Base-by-base conservation (phyloP, 2,797 vertebrate species). In the Pteronotus mesoamericanus region DNA sequence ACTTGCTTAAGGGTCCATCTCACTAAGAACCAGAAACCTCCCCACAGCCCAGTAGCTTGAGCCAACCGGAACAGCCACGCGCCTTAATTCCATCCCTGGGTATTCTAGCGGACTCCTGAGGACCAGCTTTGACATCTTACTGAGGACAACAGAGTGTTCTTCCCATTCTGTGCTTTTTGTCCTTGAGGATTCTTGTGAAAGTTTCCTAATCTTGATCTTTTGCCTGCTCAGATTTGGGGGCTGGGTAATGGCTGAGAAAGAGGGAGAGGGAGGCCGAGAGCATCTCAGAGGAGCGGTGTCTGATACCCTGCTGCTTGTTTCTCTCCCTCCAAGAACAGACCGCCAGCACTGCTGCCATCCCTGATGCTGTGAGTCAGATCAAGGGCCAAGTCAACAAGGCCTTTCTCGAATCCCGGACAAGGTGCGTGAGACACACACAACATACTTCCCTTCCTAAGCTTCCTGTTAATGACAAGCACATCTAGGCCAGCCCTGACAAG, bases 331-430 rank as follows among this genome's bases (percentile, higher is more conserved):
- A 89, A 96, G 96, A 59, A 29, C 24, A 12, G 66, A 11, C n/a
- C n/a, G 18, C 32, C 42, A 46, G 2, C 6, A 42, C 46, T 3
- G 11, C 68, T 19, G 10, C 34, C 88, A 92, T 97, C 69, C 71
- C 64, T 1, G 57, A 92, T 0, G 18, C 93, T 16, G 97, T 97
- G 91, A 92, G 32, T n/a, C 88, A 97, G 42, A 95, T 75, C 95
- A 97, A 96, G 83, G 71, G 21, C 39, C 83, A 61, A 72, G 96
- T 97, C 66, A 85, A 96, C 94, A 97, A 96, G 74, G 97, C 97
- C 75, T 97, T 97, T 89, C 89, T 97, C 95, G 97, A 97, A 22
- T 97, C 97, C 92, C 86, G 97, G 86, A 83, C 37, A 91, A 96
- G 94, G 97, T 97, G 86, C 0, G 82, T 79, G 42, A 78, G 18